Evolutionary conservation across 2,888 invertebrate species (phyloP).

Genomic region (Andricus curvator): DNA sequence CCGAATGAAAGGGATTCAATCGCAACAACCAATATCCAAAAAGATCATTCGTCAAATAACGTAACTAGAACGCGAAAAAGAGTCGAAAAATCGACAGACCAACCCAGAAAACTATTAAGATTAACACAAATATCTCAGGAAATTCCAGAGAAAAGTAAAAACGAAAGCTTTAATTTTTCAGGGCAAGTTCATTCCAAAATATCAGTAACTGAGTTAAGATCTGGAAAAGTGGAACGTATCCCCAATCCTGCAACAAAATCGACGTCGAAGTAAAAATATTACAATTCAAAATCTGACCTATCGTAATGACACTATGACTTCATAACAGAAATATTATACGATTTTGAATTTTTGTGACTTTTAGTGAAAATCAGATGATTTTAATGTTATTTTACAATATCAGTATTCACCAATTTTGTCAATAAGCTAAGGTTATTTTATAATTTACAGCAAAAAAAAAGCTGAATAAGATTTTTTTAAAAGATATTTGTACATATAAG

Average conservation of each 20-base stretch:
- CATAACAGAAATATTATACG: neutral
- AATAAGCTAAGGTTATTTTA: neutral
- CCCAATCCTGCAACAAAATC: neutral
- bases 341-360: neutral
- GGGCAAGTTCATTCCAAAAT: neutral
- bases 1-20: neutral
- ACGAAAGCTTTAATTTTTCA: neutral
- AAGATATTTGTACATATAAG: conserved; percentile 1
- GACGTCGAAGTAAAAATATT: neutral
- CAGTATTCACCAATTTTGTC: neutral
- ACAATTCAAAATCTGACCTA: neutral
- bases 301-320: neutral
- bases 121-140: neutral
- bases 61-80: conserved; percentile 26
- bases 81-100: neutral
- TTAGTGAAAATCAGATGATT: neutral
- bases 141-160: neutral
- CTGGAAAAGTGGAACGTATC: conserved; percentile 14
- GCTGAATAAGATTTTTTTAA: neutral
- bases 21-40: conserved; percentile 1
- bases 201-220: neutral
- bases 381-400: neutral
- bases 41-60: neutral
- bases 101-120: conserved; percentile 4
- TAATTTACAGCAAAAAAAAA: neutral